Percentiles rank a stretch among this genome's conserved stretches.
phyloP scores from a whole-genome alignment of 2,113 vertebrate genomes.

The Anser brachyrhynchus region DNA sequence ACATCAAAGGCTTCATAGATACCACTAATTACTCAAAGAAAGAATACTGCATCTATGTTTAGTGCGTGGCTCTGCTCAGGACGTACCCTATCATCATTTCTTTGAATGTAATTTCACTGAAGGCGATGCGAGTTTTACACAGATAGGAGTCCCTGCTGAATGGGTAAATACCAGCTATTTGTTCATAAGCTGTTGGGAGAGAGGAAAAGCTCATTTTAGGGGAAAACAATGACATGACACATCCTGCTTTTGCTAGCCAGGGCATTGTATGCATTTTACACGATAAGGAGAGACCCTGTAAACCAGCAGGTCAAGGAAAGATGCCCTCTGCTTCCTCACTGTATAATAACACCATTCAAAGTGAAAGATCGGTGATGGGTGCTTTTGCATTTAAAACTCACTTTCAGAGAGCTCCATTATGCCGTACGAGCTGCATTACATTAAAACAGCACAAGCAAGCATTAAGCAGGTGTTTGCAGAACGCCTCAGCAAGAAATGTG shows the following conservation, averaged over 20 bases:
- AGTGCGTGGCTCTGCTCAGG: background rate
- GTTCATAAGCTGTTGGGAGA: background rate
- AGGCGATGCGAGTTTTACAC: background rate
- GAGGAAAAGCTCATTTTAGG: background rate
- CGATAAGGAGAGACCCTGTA: background rate
- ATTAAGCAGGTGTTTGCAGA: background rate
- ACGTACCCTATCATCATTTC: background rate
- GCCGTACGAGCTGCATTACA: accelerated
- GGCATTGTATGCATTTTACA: background rate
- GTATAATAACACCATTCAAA: background rate
- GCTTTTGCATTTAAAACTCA: background rate
- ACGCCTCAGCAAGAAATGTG: background rate
- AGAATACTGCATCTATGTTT: background rate
- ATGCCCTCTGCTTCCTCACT: background rate
- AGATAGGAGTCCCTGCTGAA: background rate
- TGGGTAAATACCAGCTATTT: conserved; percentile 2
- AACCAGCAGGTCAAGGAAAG: background rate
- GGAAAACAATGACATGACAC: background rate
- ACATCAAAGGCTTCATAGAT: background rate
- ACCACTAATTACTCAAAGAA: background rate
- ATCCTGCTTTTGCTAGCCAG: background rate
- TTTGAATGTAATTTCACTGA: background rate
- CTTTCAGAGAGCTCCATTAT: background rate
- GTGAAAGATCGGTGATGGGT: background rate
- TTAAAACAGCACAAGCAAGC: accelerated